Evolutionary conservation across 2,888 invertebrate genomes (phyloP).

Genomic region (Pristionchus entomophagus): DNA sequence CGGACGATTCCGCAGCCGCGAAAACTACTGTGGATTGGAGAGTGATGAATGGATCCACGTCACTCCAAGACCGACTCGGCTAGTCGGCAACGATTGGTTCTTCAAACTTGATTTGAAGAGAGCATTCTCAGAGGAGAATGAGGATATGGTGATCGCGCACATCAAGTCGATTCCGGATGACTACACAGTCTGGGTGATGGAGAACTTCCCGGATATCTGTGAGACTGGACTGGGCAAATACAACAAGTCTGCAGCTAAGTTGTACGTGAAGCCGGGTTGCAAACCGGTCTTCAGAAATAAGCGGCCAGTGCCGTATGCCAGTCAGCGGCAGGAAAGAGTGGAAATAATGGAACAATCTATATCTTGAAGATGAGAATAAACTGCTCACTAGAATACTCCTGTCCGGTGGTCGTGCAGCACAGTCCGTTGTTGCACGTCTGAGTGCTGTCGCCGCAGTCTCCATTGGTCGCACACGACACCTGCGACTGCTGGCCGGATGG

Average conservation of each 20-base stretch:
- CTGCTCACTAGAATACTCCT: conserved; percentile 60
- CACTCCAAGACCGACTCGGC: background rate
- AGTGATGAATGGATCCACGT: no score
- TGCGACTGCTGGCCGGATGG: conserved; percentile 64
- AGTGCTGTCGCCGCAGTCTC: conserved; percentile 57
- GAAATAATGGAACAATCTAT: no score
- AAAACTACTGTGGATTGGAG: background rate
- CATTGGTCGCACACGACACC: conserved; percentile 56
- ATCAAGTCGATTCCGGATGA: no score
- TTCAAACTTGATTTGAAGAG: no score
- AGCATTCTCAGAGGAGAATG: background rate
- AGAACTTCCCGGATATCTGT: background rate
- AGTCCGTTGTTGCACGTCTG: conserved; percentile 67
- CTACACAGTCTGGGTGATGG: background rate
- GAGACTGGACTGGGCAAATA: conserved; percentile 19
- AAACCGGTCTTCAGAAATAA: no score
- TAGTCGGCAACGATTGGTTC: background rate
- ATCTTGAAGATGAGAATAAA: no score
- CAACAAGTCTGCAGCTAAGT: no score
- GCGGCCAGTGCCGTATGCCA: no score
- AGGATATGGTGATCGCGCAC: background rate
- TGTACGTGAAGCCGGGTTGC: no score
- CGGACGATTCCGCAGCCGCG: background rate
- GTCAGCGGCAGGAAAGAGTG: no score
- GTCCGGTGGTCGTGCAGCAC: conserved; percentile 67